These are phyloP conservation scores for Drosophila phalerata DNA, from an alignment of 2,888 invertebrate species.

Conservation along the genomic window DNA sequence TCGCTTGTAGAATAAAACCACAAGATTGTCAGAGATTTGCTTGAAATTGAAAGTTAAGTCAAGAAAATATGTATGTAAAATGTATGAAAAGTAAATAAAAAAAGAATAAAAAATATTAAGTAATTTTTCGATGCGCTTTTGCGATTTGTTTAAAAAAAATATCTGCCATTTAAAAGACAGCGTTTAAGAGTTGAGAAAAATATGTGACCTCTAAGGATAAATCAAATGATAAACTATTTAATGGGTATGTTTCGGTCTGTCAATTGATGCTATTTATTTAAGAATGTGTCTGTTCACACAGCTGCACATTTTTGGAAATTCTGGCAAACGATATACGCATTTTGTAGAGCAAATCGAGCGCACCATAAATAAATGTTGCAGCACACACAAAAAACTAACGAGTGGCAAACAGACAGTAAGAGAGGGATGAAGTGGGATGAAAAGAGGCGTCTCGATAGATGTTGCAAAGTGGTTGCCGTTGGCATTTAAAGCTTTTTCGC, in stretches of 20 bases:
- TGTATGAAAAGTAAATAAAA: too few relatives aligned
- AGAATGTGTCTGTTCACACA: slow-evolving; percentile 4
- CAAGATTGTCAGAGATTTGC: too few relatives aligned
- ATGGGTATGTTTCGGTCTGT: slow-evolving; percentile 2
- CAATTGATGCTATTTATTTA: background rate
- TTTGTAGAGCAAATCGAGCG: slow-evolving; percentile 58
- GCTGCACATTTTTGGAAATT: slow-evolving; percentile 14
- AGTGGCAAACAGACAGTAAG: slow-evolving; percentile 4
- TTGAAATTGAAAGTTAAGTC: too few relatives aligned
- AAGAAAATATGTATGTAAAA: too few relatives aligned
- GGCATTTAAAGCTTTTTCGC: slow-evolving; percentile 60
- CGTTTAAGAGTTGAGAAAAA: background rate
- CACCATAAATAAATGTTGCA: slow-evolving; percentile 63
- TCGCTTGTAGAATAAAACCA: background rate
- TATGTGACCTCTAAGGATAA: too few relatives aligned
- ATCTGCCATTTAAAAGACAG: too few relatives aligned
- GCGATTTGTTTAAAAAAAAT: too few relatives aligned
- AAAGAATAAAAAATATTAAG: too few relatives aligned
- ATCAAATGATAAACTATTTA: background rate
- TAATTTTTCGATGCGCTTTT: too few relatives aligned
- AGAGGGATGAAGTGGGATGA: background rate
- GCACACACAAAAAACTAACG: slow-evolving; percentile 6
- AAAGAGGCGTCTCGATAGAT: slow-evolving; percentile 12
- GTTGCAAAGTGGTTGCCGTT: slow-evolving; percentile 37
- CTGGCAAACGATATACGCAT: slow-evolving; percentile 33